Evolutionary conservation across 2,797 vertebrate species (phyloP).

Genomic region (Capromys pilorides): DNA sequence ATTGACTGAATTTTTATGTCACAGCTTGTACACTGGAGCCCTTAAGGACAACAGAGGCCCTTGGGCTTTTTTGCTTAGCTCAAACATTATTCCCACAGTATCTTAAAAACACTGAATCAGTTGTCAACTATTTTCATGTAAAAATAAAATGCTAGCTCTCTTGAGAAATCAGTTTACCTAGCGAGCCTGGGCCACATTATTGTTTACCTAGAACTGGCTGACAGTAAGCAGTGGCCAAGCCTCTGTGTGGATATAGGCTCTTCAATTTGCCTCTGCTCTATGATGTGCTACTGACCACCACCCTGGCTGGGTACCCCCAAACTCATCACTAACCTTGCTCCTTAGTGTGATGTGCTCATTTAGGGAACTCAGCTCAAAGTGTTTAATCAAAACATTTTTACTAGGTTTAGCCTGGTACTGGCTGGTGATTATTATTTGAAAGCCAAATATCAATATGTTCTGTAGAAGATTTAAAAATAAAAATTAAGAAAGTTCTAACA

Average conservation of each 20-base stretch:
- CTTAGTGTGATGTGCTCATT: background rate
- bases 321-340: background rate
- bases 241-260: accelerated
- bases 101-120: conserved; percentile 10
- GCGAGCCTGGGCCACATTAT: background rate
- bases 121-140: background rate
- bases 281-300: background rate
- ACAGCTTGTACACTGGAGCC: background rate
- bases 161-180: background rate
- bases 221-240: background rate
- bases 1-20: background rate
- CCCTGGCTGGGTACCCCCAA: background rate
- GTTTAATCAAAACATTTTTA: background rate
- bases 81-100: background rate
- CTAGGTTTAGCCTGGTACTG: background rate
- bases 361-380: background rate
- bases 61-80: background rate
- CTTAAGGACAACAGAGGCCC: background rate
- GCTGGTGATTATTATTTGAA: background rate
- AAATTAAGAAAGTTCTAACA: background rate
- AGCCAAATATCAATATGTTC: background rate
- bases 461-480: background rate
- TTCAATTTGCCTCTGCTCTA: background rate
- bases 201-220: background rate
- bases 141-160: background rate